Evolutionary conservation across 2,797 vertebrate species (phyloP), one percentile per base, ranked within the genome.

Genomic region (Poliocrania exsul): DNA sequence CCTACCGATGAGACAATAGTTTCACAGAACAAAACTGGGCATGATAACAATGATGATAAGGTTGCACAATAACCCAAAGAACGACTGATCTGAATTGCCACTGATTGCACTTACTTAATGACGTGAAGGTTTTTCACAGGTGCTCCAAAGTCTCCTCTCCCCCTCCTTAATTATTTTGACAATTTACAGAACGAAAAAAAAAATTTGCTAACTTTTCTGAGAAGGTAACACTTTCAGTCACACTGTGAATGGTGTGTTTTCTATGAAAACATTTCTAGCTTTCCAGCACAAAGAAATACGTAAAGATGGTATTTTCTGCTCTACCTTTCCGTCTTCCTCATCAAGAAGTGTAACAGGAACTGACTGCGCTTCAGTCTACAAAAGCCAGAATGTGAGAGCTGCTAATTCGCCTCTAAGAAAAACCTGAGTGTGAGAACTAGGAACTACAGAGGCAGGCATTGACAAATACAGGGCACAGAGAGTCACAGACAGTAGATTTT

Each of bases 1-100:
- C 60, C 56, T 42, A 61, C 44, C 6, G 26, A 81, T 95, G 93
- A 95, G 88, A 95, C 81, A 93, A 93, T 11, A 64, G 90, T 88
- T 95, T 87, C 94, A 90, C 40, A 72, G 94, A 9, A 46, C 77
- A 75, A 47, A 81, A 28, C 37, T 21, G 33, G 73, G 16, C 81
- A 4, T 0, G 3, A 73, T 75, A 78, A 86, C 23, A 58, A 29
- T 9, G 64, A 7, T 9, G 69, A 86, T 65, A 71, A 86, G 23
- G 40, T 94, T 95, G 62, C 91, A 90, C 82, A 92, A 91, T 8
- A 66, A 83, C 23, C 24, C 5, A 2, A 65, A 0, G 28, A 71
- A 69, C 74, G 50, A 50, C 38, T 17, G 50, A 40, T 54, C 72
- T 1, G 0, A 75, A 88, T 49, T 78, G 47, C 69, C 57, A 21